These are phyloP conservation scores for Caenorhabditis wallacei DNA, from an alignment of 2,888 invertebrate species.

Conservation along the genomic window DNA sequence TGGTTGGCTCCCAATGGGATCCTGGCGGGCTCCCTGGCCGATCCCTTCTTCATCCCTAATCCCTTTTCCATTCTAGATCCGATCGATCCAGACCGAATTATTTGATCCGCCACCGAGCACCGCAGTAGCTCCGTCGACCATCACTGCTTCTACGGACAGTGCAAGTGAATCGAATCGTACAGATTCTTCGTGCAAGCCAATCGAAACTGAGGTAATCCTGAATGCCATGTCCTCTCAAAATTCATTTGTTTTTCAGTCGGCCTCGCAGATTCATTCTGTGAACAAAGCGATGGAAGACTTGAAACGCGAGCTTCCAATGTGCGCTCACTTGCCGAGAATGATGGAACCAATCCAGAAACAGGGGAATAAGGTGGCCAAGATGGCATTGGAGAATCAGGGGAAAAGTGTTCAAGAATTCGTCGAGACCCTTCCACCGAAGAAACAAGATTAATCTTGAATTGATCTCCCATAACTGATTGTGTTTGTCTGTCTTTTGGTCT, in stretches of 20 bases:
- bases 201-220: constrained; percentile 22
- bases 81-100: background rate
- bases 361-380: constrained; percentile 1
- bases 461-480: no score
- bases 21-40: no score
- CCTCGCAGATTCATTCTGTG: background rate
- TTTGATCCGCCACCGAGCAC: background rate
- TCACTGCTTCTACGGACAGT: background rate
- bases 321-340: background rate
- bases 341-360: constrained; percentile 1
- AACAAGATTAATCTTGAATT: constrained; percentile 6
- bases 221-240: background rate
- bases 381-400: constrained; percentile 4
- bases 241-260: background rate
- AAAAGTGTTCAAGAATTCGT: constrained; percentile 3
- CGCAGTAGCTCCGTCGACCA: background rate
- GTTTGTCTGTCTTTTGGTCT: no score
- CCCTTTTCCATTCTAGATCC: background rate
- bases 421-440: constrained; percentile 8
- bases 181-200: constrained; percentile 6
- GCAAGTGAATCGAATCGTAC: background rate
- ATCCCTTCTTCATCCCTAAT: background rate
- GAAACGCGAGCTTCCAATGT: background rate
- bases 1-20: no score
- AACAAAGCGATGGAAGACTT: background rate